phyloP scores from a whole-genome alignment of 2,113 vertebrate species.

The Rhea pennata region DNA sequence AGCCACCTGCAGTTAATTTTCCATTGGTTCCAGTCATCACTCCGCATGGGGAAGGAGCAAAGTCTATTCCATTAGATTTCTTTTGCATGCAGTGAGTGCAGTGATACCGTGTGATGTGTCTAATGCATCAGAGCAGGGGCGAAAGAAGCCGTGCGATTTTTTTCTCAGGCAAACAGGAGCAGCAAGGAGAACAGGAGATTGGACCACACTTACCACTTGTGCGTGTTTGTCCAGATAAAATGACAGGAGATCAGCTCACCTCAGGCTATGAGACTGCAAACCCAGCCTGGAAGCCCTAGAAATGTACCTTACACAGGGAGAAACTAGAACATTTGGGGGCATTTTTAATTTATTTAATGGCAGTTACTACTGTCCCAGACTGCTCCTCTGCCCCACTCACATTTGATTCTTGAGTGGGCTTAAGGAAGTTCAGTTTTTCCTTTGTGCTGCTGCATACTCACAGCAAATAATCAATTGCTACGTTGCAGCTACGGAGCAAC shows the following conservation, averaged over 20 bases:
- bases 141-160: not conserved
- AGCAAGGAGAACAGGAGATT: not conserved
- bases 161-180: not conserved
- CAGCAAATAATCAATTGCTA: not conserved
- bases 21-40: not conserved
- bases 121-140: not conserved
- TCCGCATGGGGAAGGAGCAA: not conserved
- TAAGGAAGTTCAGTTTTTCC: not conserved
- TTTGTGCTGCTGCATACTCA: not conserved
- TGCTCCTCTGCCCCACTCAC: not conserved
- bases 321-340: not conserved
- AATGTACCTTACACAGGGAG: not conserved
- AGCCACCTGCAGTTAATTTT: constrained; percentile 56
- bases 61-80: not conserved
- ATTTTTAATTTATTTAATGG: not conserved
- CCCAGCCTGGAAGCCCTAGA: not conserved
- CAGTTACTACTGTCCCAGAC: not conserved
- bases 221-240: not conserved
- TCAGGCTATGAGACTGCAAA: not conserved
- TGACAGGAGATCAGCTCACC: not conserved
- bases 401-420: not conserved
- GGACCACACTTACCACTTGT: not conserved
- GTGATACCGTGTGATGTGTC: not conserved
- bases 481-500: not conserved
- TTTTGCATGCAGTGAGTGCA: not conserved